Evolutionary conservation across 2,888 invertebrate genomes (phyloP), one percentile per base, ranked within the genome.

Genomic region (Netelia melanura): DNA sequence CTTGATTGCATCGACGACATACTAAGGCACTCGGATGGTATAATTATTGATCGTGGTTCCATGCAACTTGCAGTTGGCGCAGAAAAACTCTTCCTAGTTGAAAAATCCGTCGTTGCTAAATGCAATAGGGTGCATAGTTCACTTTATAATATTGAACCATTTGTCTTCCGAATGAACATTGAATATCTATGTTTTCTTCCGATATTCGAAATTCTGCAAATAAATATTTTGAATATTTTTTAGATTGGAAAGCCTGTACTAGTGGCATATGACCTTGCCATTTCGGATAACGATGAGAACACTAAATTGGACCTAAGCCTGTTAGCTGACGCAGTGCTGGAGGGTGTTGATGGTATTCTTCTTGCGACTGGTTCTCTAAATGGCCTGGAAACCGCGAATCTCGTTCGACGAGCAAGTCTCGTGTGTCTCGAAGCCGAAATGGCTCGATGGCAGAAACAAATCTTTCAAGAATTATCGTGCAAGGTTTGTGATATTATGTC

Each of bases 281-380:
- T 38, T 3, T n/a, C 14, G 54, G 94, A 94, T 87, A 95, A 95
- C 86, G 95, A 95, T 14, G 91, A 95, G 21, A 94, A 95, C 1
- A 95, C 95, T 0, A 94, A 96, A 90, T 95, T 97, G 1, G 97
- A 97, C 92, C 94, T 96, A 14, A 95, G 96, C 43, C 96, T 97
- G 88, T 95, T 97, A 8, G 96, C 96, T 58, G 97, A 97, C 91
- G 96, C 97, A 72, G 95, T 97, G 25, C 92, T 97, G 21, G 97
- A 97, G 89, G 97, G 97, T 21, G 96, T 95, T 67, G 97, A 97
- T 90, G 95, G 95, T 88, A 94, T 97, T 81, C 95, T 96, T 93
- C 94, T 97, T 65, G 95, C 96, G 0, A 96, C 97, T 67, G 97
- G 97, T 91, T 96, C 96, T 0, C 96, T 97, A 17, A 95, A 96